These are phyloP conservation scores for Syrrhaptes paradoxus DNA, from an alignment of 2,113 vertebrate genomes.

Conservation along the genomic window DNA sequence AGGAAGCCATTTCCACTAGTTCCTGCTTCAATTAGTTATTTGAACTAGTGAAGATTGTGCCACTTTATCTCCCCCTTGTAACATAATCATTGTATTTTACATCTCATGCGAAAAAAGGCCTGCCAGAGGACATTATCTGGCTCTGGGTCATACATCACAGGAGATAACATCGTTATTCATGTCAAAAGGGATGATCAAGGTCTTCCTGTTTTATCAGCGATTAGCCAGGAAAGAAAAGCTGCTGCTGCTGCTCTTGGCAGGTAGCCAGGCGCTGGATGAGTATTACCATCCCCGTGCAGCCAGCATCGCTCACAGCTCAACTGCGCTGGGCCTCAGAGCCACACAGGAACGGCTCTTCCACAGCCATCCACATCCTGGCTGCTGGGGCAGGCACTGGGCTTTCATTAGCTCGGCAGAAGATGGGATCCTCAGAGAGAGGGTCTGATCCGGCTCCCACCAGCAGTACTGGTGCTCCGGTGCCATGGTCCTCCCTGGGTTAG, in stretches of 20 bases:
- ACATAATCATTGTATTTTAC: constrained; percentile 77
- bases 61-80: constrained; percentile 71
- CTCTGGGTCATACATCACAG: constrained; percentile 76
- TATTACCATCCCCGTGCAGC: background rate
- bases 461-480: fast-evolving
- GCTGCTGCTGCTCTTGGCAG: constrained; percentile 64
- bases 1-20: constrained; percentile 71
- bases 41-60: constrained; percentile 72
- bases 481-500: fast-evolving
- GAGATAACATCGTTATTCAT: constrained; percentile 77
- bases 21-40: constrained; percentile 77
- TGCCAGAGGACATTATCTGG: constrained; percentile 75
- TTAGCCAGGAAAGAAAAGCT: constrained; percentile 72
- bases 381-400: background rate
- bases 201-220: constrained; percentile 77
- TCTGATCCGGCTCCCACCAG: background rate
- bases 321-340: background rate
- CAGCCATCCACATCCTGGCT: background rate
- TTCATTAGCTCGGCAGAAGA: background rate
- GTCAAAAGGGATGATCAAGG: constrained; percentile 78
- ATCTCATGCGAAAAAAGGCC: constrained; percentile 72
- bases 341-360: background rate
- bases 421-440: background rate
- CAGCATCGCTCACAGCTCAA: background rate
- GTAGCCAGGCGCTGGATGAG: constrained; percentile 40